Base-by-base conservation (phyloP, 2,888 invertebrate genomes). In the Sinodicranocentrus sp. region DNA sequence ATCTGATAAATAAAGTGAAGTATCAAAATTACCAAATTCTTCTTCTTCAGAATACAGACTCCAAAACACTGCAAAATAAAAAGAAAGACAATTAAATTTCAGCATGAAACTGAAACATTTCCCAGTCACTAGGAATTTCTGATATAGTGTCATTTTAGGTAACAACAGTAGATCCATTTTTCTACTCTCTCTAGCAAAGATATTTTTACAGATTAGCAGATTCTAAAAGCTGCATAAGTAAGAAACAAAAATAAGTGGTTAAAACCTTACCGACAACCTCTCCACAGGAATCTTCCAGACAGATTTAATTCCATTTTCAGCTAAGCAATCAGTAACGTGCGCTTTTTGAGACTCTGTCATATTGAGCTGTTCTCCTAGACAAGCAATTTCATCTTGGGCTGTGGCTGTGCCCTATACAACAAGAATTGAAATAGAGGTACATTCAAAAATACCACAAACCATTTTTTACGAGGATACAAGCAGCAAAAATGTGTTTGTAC, bases 241-340 rank as follows among this genome's bases (percentile, higher is more conserved):
- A 65, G 52, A 52, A 54, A 48, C 17, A 15, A 61, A 68, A 39
- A 39, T 39, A 8, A 39, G 39, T 39, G 39, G 13, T 6, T 39
- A 68, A n/a, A 33, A 33, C 10, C 82, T 80, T 83, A 88, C 88
- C 10, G 87, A 67, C 6, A 88, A 43, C 78, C 86, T 87, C 75
- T 86, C 86, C 21, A 85, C 84, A 10, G 88, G 88, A 19, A 88
- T 88, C 59, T 88, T 88, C 85, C 85, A 88, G n/a, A 88, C 43
- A 0, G 84, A 85, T 19, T 72, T 80, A 44, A 84, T 84, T 1
- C 61, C 82, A 52, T 84, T 82, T 83, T 85, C 85, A 10, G 61
- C 78, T 1, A 88, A 61, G 52, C 88, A 88, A 23, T 87, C 87
- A 0, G 84, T 85, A 52, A 88, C 80, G 43, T 86, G 85, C 23